Percentiles rank a stretch among this genome's conserved stretches.
These are phyloP conservation scores for Siniperca chuatsi DNA, from an alignment of 2,113 vertebrate species.

Conservation along the genomic window DNA sequence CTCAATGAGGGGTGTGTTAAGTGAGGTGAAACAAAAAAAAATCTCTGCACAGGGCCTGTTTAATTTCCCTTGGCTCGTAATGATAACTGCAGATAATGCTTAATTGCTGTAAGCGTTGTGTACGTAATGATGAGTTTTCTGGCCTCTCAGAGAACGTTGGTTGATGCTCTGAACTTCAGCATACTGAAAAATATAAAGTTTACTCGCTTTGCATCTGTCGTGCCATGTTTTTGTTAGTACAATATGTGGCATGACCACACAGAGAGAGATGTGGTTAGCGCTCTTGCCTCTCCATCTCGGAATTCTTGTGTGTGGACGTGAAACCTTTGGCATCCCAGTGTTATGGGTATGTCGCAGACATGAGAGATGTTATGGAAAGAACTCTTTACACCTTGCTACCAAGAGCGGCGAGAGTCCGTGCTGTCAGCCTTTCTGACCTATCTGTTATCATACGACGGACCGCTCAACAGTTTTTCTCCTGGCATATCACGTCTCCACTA, in stretches of 20 bases:
- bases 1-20: slow-evolving; percentile 26
- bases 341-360: neutral
- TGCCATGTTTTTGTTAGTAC: no score
- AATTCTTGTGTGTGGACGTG: neutral
- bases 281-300: accelerated
- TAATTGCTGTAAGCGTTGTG: neutral
- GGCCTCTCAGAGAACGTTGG: neutral
- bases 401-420: accelerated
- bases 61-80: neutral
- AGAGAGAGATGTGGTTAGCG: neutral
- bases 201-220: neutral
- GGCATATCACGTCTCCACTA: neutral
- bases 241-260: no score
- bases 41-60: neutral
- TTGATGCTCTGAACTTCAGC: neutral
- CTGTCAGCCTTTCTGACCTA: no score
- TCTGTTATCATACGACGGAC: neutral
- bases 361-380: neutral
- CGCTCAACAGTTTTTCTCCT: neutral
- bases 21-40: neutral
- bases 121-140: neutral
- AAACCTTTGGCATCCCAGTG: neutral
- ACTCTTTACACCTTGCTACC: slow-evolving; percentile 2
- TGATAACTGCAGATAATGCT: neutral
- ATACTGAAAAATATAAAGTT: neutral